phyloP scores from a whole-genome alignment of 2,113 vertebrate genomes.

The Rousettus leschenaultii region DNA sequence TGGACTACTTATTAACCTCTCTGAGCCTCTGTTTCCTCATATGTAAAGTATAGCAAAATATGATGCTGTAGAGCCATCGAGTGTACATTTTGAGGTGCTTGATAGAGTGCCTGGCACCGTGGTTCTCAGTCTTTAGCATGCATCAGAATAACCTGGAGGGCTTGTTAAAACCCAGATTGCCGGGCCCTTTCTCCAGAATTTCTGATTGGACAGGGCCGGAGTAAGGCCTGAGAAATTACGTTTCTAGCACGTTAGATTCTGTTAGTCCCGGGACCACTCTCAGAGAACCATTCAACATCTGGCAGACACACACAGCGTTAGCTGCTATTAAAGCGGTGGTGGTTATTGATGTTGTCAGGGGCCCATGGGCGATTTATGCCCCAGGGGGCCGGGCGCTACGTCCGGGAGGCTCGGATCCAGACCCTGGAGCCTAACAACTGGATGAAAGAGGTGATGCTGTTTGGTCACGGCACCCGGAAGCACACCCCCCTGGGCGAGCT shows the following conservation, averaged over 20 bases:
- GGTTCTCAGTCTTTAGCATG: background rate
- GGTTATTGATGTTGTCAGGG: constrained; percentile 80
- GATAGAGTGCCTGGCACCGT: background rate
- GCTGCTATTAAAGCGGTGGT: background rate
- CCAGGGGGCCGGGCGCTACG: constrained; percentile 68
- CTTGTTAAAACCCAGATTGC: background rate
- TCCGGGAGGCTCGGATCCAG: constrained; percentile 93
- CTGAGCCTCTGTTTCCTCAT: background rate
- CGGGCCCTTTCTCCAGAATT: background rate
- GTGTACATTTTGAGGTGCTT: background rate
- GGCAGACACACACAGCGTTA: background rate
- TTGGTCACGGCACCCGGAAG: constrained; percentile 90
- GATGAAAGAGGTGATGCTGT: constrained; percentile 89
- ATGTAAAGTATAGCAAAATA: background rate
- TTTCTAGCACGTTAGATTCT: background rate
- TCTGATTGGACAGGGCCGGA: background rate
- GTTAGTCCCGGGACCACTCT: background rate
- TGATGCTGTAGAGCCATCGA: background rate
- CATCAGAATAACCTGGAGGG: background rate
- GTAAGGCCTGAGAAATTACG: background rate
- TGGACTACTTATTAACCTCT: background rate
- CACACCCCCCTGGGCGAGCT: constrained; percentile 77
- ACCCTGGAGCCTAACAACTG: constrained; percentile 90
- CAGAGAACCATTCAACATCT: background rate
- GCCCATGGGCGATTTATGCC: constrained; percentile 91